phyloP scores from a whole-genome alignment of 2,888 invertebrate genomes.

The Aelia acuminata region DNA sequence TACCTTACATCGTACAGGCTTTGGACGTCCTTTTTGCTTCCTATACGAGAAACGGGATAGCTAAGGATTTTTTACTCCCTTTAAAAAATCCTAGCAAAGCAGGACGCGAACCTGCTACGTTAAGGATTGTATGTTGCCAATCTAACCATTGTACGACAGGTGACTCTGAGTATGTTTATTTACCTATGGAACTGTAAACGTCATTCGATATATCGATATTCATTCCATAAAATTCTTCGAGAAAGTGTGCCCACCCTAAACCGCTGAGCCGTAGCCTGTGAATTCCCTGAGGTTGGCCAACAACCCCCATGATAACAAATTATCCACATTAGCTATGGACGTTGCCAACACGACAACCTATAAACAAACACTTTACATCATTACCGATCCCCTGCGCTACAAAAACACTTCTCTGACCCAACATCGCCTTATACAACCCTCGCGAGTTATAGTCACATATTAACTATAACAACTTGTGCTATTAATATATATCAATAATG shows the following conservation, averaged over 20 bases:
- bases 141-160: too few species aligned
- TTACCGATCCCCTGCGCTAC: not conserved
- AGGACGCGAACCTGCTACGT: too few species aligned
- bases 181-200: not conserved
- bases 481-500: not conserved
- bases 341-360: not conserved
- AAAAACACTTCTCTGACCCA: slow-evolving; percentile 1
- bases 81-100: too few species aligned
- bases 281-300: slow-evolving; percentile 26
- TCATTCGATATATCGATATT: not conserved
- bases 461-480: not conserved
- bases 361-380: slow-evolving; percentile 8
- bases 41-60: too few species aligned
- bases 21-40: too few species aligned
- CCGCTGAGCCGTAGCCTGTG: not conserved
- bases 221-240: too few species aligned
- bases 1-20: too few species aligned
- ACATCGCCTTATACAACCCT: not conserved
- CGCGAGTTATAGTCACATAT: not conserved
- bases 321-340: slow-evolving; percentile 23
- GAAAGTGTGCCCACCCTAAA: too few species aligned
- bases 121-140: too few species aligned
- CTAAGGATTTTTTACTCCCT: too few species aligned
- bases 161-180: not conserved
- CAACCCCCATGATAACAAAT: slow-evolving; percentile 33